Evolutionary conservation across 1,140 invertebrate species (phyloP).

Genomic region (Trachymyrmex cornetzi): DNA sequence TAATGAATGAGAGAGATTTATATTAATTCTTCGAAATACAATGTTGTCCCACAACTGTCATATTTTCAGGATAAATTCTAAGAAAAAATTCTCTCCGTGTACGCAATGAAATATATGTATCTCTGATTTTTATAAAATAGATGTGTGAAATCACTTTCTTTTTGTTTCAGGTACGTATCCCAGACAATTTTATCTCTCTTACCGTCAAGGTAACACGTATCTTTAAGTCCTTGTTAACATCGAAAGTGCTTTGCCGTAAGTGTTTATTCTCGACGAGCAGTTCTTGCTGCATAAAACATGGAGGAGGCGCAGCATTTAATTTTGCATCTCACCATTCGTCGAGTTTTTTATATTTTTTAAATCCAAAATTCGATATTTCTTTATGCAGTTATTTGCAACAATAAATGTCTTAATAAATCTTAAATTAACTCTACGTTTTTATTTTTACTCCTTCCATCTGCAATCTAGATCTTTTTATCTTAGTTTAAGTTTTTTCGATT

Average conservation of each 20-base stretch:
- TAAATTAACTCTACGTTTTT: not conserved
- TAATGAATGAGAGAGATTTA: too few relatives aligned
- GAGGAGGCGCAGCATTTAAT: not conserved
- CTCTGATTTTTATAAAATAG: too few relatives aligned
- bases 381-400: not conserved
- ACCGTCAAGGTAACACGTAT: constrained; percentile 62
- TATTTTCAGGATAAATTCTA: too few relatives aligned
- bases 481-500: too few relatives aligned
- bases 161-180: constrained; percentile 78
- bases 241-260: not conserved
- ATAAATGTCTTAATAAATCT: not conserved
- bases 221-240: constrained; percentile 37
- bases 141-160: constrained; percentile 1
- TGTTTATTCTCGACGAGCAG: not conserved
- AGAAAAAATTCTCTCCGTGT: too few relatives aligned
- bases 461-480: too few relatives aligned
- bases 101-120: too few relatives aligned
- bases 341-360: not conserved
- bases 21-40: too few relatives aligned
- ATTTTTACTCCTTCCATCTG: too few relatives aligned
- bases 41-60: too few relatives aligned
- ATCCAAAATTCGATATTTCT: not conserved
- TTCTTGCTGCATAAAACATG: constrained; percentile 21
- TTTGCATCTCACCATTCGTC: not conserved
- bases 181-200: constrained; percentile 42